phyloP scores from a whole-genome alignment of 30 jellyfish, hydroid and myxozoan species.

The Calvadosia cruxmelitensis region DNA sequence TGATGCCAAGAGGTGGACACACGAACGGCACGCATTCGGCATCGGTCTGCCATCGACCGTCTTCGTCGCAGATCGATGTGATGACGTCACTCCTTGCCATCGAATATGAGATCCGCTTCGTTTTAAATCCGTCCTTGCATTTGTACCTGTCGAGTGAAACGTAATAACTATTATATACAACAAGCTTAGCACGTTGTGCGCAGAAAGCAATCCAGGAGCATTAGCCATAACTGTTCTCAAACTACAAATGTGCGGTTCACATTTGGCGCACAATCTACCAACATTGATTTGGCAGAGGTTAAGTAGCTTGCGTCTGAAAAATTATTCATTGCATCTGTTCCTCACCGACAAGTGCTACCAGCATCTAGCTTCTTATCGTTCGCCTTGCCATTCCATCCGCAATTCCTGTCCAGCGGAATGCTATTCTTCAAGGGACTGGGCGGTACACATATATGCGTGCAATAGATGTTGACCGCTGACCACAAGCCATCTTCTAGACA shows the following conservation, averaged over 20 bases:
- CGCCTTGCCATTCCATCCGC: conserved; percentile 41
- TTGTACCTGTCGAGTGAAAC: conserved; percentile 30
- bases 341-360: conserved; percentile 58
- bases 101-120: conserved; percentile 5
- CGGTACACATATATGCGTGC: conserved; percentile 41
- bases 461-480: conserved; percentile 44
- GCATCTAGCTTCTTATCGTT: conserved; percentile 18
- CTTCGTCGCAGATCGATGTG: conserved; percentile 40
- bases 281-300: too few species aligned
- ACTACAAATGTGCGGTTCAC: conserved; percentile 5
- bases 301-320: too few species aligned
- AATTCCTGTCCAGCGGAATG: conserved; percentile 6
- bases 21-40: conserved; percentile 33
- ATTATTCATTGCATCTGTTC: background rate
- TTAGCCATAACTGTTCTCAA: too few species aligned
- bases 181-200: too few species aligned
- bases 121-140: conserved; percentile 59
- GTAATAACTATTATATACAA: background rate
- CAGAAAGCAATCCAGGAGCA: too few species aligned
- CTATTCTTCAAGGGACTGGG: conserved; percentile 43
- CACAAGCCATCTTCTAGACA: conserved; percentile 78
- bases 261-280: background rate
- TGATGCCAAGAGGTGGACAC: conserved; percentile 43
- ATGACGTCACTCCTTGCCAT: conserved; percentile 32
- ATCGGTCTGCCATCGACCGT: conserved; percentile 63